Evolutionary conservation across 2,113 vertebrate species (phyloP).

Genomic region (Delphinapterus leucas): DNA sequence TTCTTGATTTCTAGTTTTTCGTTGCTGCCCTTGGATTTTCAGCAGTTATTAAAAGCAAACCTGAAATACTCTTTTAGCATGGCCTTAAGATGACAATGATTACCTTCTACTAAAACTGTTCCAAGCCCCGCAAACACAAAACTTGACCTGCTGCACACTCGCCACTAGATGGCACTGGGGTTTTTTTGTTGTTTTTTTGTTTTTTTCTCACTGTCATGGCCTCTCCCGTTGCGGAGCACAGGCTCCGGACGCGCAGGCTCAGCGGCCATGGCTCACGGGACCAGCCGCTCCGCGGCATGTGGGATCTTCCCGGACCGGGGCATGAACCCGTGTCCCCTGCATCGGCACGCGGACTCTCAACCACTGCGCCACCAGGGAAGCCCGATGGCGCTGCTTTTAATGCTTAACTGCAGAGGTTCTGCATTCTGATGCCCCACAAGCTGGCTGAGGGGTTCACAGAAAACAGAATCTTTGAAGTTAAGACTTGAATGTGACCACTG

Average conservation of each 20-base stretch:
- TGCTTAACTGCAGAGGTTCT: neutral
- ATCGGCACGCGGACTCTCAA: too few species aligned
- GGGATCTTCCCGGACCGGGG: too few species aligned
- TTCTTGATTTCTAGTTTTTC: neutral
- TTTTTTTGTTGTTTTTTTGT: too few species aligned
- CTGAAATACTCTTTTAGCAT: neutral
- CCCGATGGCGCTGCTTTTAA: neutral
- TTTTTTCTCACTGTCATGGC: too few species aligned
- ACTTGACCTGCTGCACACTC: neutral
- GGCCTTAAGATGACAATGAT: neutral
- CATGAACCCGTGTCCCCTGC: too few species aligned
- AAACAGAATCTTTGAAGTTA: neutral
- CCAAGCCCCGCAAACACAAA: neutral
- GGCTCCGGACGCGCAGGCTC: too few species aligned
- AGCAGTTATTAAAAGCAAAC: neutral
- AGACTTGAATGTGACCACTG: neutral
- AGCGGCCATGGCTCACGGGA: too few species aligned
- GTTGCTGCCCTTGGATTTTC: neutral
- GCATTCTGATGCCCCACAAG: neutral
- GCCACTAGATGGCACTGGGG: constrained; percentile 1
- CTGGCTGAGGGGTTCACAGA: neutral
- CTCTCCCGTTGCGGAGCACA: too few species aligned
- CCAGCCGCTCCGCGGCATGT: too few species aligned
- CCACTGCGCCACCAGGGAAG: too few species aligned
- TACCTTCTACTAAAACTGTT: neutral